phyloP scores from a whole-genome alignment of 2,113 vertebrate species.

The Motacilla tschutschensis region DNA sequence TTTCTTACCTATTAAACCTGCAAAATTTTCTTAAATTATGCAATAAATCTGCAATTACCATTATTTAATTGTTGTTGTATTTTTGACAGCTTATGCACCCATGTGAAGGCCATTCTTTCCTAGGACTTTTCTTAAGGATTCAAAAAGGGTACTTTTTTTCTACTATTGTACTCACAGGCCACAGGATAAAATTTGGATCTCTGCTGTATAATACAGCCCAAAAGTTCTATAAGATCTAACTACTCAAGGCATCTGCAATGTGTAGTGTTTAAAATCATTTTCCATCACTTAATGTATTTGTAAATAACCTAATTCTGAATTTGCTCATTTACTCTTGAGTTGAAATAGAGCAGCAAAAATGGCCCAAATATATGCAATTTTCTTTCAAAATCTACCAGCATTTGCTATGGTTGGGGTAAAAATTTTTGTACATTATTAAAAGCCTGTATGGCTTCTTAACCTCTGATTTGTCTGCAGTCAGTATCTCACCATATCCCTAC shows the following conservation, averaged over 20 bases:
- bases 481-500: neutral
- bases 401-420: neutral
- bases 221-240: neutral
- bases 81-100: neutral
- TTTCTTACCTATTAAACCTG: neutral
- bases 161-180: neutral
- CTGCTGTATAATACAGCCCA: neutral
- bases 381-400: neutral
- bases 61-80: neutral
- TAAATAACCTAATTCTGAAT: neutral
- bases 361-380: neutral
- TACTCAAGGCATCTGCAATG: neutral
- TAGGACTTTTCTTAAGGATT: neutral
- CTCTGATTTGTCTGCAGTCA: neutral
- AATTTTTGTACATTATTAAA: neutral
- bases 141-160: neutral
- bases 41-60: constrained; percentile 28
- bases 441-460: neutral
- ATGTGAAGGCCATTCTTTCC: neutral
- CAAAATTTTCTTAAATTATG: neutral
- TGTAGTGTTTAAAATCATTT: neutral
- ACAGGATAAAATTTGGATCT: neutral
- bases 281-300: neutral
- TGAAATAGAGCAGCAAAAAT: neutral
- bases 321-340: neutral